These are phyloP conservation scores for Chaenodraco wilsoni DNA, from an alignment of 2,797 vertebrate genomes.

Conservation along the genomic window DNA sequence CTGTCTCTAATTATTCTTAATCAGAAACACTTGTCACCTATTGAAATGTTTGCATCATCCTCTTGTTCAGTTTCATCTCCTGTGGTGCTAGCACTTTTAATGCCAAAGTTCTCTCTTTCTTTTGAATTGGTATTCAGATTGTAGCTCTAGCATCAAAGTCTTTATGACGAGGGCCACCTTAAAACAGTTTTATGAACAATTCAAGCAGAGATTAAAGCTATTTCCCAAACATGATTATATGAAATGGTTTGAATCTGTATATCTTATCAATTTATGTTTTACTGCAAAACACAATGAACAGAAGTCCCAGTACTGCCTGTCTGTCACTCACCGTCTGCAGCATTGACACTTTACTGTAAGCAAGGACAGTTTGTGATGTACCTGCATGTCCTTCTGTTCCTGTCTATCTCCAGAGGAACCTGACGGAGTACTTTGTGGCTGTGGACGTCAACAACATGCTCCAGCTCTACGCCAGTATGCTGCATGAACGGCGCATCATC, in stretches of 20 bases:
- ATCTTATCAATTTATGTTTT: conserved; percentile 12
- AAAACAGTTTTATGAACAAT: conserved; percentile 19
- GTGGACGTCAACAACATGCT: conserved; percentile 99
- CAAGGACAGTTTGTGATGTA: conserved; percentile 67
- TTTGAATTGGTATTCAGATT: conserved; percentile 53
- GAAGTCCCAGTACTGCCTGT: conserved; percentile 25
- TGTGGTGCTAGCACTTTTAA: conserved; percentile 62
- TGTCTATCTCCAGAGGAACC: conserved; percentile 89
- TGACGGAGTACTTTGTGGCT: conserved; percentile 98
- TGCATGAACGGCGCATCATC: conserved; percentile 95
- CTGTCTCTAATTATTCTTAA: conserved; percentile 74
- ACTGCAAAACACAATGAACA: conserved; percentile 19
- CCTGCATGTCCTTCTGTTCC: conserved; percentile 61
- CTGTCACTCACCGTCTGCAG: conserved; percentile 38
- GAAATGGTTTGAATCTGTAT: not conserved
- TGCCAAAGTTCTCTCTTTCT: conserved; percentile 58
- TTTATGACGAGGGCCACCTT: conserved; percentile 18
- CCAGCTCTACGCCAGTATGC: conserved; percentile 96
- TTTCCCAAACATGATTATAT: conserved; percentile 5
- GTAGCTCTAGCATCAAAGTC: conserved; percentile 25
- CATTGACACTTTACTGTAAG: conserved; percentile 49
- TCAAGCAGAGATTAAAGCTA: conserved; percentile 19
- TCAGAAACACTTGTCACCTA: conserved; percentile 77
- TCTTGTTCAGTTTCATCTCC: conserved; percentile 72
- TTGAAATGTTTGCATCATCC: conserved; percentile 78